Conservation (phyloP, 2,113 vertebrate genomes). For the Otis tarda region DNA sequence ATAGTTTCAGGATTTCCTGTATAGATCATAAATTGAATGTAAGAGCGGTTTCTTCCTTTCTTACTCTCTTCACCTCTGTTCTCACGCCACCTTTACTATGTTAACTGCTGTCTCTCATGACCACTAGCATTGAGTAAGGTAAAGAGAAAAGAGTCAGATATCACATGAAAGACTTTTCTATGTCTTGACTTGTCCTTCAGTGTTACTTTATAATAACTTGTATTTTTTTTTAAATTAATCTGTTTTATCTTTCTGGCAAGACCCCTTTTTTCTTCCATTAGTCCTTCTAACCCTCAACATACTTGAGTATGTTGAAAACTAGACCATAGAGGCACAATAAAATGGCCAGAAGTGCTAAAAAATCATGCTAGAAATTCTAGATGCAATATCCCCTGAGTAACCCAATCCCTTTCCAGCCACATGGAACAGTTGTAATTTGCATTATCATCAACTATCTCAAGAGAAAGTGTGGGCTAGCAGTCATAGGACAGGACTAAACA, state of each 20-base stretch:
- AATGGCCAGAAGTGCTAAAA: background rate
- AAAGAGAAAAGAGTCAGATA: background rate
- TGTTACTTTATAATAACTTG: background rate
- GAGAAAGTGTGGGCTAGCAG: conserved; percentile 2
- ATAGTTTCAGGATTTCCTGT: background rate
- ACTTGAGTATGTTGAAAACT: background rate
- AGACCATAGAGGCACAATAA: background rate
- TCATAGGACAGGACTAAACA: background rate
- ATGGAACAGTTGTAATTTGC: background rate
- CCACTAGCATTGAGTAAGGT: background rate
- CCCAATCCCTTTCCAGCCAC: background rate
- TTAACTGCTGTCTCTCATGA: background rate
- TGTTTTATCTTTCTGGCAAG: background rate
- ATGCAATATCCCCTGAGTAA: background rate
- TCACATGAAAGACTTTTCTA: background rate
- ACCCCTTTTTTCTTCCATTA: background rate
- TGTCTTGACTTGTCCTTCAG: background rate
- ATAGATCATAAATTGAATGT: background rate
- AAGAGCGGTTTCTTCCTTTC: background rate
- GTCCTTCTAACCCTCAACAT: background rate
- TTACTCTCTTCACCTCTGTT: background rate
- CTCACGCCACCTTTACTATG: background rate
- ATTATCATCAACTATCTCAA: conserved; percentile 5
- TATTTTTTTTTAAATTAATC: background rate
- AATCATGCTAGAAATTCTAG: background rate